A percentile compares a stretch with the other conserved stretches of the same genome.
Evolutionary conservation across 1,140 invertebrate genomes (phyloP).

Genomic region (Bilobella aurantiaca): DNA sequence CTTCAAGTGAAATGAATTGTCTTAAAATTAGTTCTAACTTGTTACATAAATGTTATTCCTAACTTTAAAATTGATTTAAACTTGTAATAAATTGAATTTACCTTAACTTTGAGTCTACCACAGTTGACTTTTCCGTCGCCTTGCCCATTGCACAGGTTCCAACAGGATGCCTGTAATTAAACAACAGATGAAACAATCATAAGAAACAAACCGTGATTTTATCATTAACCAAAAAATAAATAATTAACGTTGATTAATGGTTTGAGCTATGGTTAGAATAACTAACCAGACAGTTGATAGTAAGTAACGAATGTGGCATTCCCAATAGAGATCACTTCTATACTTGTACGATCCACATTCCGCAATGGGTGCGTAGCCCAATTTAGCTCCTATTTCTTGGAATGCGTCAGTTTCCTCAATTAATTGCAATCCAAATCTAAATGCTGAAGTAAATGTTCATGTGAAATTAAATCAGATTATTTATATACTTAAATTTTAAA

Average conservation of each 20-base stretch:
- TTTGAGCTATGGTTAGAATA: not conserved
- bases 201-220: not conserved
- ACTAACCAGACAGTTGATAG: conserved; percentile 53
- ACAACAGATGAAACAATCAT: conserved; percentile 36
- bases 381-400: conserved; percentile 8
- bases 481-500: no score
- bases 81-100: not conserved
- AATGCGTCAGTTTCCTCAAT: conserved; percentile 16
- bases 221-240: not conserved
- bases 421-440: conserved; percentile 5
- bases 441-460: not conserved
- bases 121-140: conserved; percentile 39
- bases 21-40: not conserved
- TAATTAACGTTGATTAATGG: not conserved
- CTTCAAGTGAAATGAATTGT: conserved; percentile 18
- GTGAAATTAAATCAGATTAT: no score
- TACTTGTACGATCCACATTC: conserved; percentile 65
- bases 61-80: not conserved
- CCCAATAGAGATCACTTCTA: conserved; percentile 66
- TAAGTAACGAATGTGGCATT: conserved; percentile 71
- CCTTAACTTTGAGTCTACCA: conserved; percentile 46
- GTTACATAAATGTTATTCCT: not conserved
- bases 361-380: conserved; percentile 43
- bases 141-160: conserved; percentile 26
- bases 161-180: conserved; percentile 9